Percentiles rank a stretch among this genome's conserved stretches.
Conservation (phyloP, 2,797 vertebrate genomes). For the Pseudotriccus pelzelni region DNA sequence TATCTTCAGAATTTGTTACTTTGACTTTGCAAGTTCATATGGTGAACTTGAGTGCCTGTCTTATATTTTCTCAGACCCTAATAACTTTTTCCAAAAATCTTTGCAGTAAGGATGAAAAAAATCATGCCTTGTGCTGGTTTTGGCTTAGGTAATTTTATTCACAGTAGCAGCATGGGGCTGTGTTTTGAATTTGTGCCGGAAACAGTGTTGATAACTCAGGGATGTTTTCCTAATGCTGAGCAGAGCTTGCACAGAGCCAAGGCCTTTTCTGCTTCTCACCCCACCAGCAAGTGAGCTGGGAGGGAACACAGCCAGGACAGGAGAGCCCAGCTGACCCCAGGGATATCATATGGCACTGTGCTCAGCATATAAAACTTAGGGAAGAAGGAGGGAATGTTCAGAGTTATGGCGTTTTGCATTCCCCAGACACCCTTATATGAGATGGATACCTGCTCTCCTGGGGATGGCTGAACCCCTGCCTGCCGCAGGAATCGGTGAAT, state of each 20-base stretch:
- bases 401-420: not conserved
- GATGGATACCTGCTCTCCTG: not conserved
- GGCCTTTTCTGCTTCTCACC: not conserved
- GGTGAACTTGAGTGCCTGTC: not conserved
- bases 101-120: not conserved
- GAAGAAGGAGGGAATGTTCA: not conserved
- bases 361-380: not conserved
- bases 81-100: not conserved
- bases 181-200: not conserved
- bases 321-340: not conserved
- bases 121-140: not conserved
- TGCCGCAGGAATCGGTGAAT: not conserved
- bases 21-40: not conserved
- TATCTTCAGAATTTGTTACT: not conserved
- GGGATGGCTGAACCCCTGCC: not conserved
- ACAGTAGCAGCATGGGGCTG: not conserved
- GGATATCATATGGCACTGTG: not conserved
- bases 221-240: not conserved
- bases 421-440: rapidly evolving
- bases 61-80: not conserved
- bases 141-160: not conserved
- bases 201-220: not conserved
- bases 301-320: not conserved
- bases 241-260: not conserved
- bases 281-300: not conserved